Base-by-base conservation (phyloP, 2,797 vertebrate genomes). In the Forpus xanthops region DNA sequence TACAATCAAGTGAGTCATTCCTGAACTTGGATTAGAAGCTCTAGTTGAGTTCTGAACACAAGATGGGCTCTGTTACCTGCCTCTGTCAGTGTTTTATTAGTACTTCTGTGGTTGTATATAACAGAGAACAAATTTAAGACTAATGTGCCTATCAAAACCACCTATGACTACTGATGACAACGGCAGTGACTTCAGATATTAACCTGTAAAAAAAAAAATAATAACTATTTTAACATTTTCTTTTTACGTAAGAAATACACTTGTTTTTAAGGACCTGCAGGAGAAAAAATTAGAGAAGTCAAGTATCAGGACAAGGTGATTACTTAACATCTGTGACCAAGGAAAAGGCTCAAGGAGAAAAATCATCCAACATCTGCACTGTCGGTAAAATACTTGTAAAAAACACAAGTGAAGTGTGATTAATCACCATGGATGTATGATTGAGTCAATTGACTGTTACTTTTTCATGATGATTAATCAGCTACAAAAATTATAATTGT, bases 401-500 rank as follows among this genome's bases (percentile, higher is more conserved):
- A 97, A 97, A 97, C 97, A 98, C 98, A 98, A 98, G 97, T 98
- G 98, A 98, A 98, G 98, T 98, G 97, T 98, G 98, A 98, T 98
- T 98, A 98, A 98, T 98, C 98, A 98, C 98, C 97, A 97, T 98
- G 97, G 97, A 97, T 98, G 97, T 98, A 98, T 98, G 98, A 98
- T 98, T 98, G 98, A 98, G 98, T 98, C 98, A 98, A 98, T 98
- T 98, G 98, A 98, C 98, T 98, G 98, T 98, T 98, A 98, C 97
- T 98, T 98, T 98, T 98, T 98, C 98, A 98, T 98, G 98, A 98
- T 98, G 98, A 98, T 98, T 98, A 98, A 98, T 98, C 98, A 98
- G 98, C 98, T 98, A 98, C 98, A 98, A 98, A 98, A 98, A 98
- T 98, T 98, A 98, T 98, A 98, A 98, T 98, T 98, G 98, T 98